Base-by-base conservation (phyloP, 1,140 invertebrate species). In the Cotesia glomerata region DNA sequence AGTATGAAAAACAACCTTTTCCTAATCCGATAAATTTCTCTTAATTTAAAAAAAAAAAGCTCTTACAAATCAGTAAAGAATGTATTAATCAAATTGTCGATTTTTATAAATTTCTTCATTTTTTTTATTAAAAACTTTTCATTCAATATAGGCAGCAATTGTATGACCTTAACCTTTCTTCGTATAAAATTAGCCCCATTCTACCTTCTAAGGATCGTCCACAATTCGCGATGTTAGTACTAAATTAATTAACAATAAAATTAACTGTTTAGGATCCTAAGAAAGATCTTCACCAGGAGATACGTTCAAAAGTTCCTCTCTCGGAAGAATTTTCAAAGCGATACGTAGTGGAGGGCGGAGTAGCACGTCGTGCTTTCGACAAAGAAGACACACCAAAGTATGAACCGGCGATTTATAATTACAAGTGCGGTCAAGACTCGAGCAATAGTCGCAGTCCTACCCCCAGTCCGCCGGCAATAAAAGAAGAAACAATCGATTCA, bases 341-440 rank as follows among this genome's bases (percentile, higher is more conserved):
- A 67, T 86, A 85, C 77, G 74, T 83, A 1, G 85, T 86, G 0
- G 85, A 85, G 67, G 83, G 80, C 51, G 84, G 85, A 18, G 84
- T 86, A 45, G 83, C 85, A 0, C 79, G 83, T 1, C 75, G 83
- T 5, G 74, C 79, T 4, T 45, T 74, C 0, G 83, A 85, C 5
- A 80, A 72, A 32, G 84, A 85, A 34, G 82, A 85, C 77, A 82
- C 81, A 8, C 83, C 83, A 13, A 86, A 84, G 75, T 85, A 85
- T 79, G 83, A 85, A 70, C 79, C 85, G 56, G 74, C 81, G n/a
- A 86, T 85, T 69, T 85, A 85, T 77, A 82, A 81, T 56, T 86
- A 85, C 76, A 86, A 86, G 63, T 84, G 84, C 82, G 11, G 82
- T 83, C 71, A 85, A 86, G 76, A 82, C 81, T 61, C 86, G 81